Conservation (phyloP, 2,113 vertebrate genomes). For the Dicerorhinus sumatrensis region DNA sequence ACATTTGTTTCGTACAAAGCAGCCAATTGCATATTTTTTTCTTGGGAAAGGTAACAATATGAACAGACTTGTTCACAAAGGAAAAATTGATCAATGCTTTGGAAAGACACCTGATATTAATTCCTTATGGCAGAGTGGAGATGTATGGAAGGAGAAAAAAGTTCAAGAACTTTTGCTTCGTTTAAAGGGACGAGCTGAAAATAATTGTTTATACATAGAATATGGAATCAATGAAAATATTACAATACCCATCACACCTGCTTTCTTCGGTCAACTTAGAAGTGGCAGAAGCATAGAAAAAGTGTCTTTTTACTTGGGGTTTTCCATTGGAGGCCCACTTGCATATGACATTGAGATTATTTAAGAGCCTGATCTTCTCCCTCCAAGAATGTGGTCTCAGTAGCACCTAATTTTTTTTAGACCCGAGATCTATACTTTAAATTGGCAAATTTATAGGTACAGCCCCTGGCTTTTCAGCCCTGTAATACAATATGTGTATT, state of each 20-base stretch:
- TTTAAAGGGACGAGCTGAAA: conserved; percentile 79
- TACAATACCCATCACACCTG: conserved; percentile 79
- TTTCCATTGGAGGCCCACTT: conserved; percentile 84
- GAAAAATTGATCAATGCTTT: conserved; percentile 84
- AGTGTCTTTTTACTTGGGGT: conserved; percentile 86
- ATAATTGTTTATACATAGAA: conserved; percentile 78
- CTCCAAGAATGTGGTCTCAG: background rate
- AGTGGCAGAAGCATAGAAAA: conserved; percentile 83
- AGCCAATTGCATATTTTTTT: conserved; percentile 85
- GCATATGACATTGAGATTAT: conserved; percentile 83
- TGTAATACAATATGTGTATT: background rate
- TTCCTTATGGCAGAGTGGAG: conserved; percentile 82
- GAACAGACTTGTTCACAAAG: conserved; percentile 85
- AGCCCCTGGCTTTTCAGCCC: background rate
- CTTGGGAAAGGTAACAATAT: conserved; percentile 75
- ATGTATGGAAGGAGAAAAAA: conserved; percentile 81
- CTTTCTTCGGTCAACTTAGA: conserved; percentile 76
- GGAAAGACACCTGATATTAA: conserved; percentile 66
- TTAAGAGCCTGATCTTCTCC: conserved; percentile 44
- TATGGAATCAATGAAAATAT: conserved; percentile 77
- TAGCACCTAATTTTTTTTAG: background rate
- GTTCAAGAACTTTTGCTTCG: conserved; percentile 80
- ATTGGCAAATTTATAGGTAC: background rate
- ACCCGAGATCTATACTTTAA: background rate
- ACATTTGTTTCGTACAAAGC: conserved; percentile 78